These are phyloP conservation scores for Corella eumyota DNA, from an alignment of 23 tunicate species.

Conservation along the genomic window DNA sequence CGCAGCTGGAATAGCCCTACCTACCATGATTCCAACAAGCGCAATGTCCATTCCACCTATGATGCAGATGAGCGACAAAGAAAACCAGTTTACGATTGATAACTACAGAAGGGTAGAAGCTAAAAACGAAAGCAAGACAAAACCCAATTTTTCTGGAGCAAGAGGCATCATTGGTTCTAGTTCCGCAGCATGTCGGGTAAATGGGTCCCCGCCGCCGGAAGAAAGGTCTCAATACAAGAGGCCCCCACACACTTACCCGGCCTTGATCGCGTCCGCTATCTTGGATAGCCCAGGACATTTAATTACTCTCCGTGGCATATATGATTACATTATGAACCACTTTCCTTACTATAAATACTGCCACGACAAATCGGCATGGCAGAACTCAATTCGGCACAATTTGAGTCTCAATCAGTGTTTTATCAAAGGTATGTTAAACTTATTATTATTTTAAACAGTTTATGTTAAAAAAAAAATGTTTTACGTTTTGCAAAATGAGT, in stretches of 20 bases:
- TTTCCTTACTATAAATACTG: constrained; percentile 94
- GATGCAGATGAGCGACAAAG: constrained; percentile 7
- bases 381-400: constrained; percentile 91
- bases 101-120: constrained; percentile 1
- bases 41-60: constrained; percentile 17
- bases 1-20: constrained; percentile 53
- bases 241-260: constrained; percentile 96
- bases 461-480: too few species aligned
- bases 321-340: constrained; percentile 95
- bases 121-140: too few species aligned
- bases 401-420: constrained; percentile 93
- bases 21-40: constrained; percentile 47
- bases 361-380: constrained; percentile 98
- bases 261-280: constrained; percentile 89
- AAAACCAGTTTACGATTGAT: background rate
- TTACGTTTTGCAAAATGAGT: too few species aligned
- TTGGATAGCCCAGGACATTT: constrained; percentile 88
- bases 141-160: background rate
- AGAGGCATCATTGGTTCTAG: constrained; percentile 37
- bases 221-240: constrained; percentile 74
- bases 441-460: too few species aligned
- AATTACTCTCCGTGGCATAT: constrained; percentile 88
- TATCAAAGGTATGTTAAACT: constrained; percentile 67
- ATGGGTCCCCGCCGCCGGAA: constrained; percentile 23
- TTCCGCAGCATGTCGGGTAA: constrained; percentile 4